Evolutionary conservation across 2,113 vertebrate species (phyloP).

Genomic region (Cryptomyrus ogoouensis): DNA sequence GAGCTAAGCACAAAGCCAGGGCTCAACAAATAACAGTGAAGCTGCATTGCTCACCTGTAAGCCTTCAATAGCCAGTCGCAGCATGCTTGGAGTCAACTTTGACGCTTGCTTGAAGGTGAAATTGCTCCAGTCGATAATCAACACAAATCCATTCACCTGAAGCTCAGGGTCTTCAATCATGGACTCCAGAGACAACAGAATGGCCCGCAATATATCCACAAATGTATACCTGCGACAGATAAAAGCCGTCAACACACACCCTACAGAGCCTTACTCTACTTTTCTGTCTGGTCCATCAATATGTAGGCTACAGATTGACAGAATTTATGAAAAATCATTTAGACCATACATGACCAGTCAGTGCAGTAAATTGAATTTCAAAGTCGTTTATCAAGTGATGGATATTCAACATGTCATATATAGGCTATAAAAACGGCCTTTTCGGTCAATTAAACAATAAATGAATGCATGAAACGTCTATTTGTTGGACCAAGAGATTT

Average conservation of each 20-base stretch:
- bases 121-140: slow-evolving; percentile 99
- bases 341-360: not conserved
- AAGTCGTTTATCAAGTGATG: not conserved
- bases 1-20: not conserved
- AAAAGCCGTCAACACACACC: not conserved
- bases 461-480: not conserved
- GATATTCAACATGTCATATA: not conserved
- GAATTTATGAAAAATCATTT: not conserved
- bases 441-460: not conserved
- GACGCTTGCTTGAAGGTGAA: slow-evolving; percentile 99
- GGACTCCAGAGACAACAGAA: slow-evolving; percentile 89
- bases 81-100: slow-evolving; percentile 94
- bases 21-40: not conserved
- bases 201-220: slow-evolving; percentile 95
- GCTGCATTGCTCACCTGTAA: slow-evolving; percentile 72
- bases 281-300: not conserved
- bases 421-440: not conserved
- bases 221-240: slow-evolving; percentile 77
- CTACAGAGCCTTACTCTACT: not conserved
- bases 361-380: not conserved
- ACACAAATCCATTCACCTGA: slow-evolving; percentile 97
- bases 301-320: not conserved
- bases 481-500: not conserved
- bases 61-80: slow-evolving; percentile 91
- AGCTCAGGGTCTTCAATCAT: slow-evolving; percentile 98